These are phyloP conservation scores for Tryphoninae sp. DNA, from an alignment of 2,888 invertebrate species.

Conservation along the genomic window DNA sequence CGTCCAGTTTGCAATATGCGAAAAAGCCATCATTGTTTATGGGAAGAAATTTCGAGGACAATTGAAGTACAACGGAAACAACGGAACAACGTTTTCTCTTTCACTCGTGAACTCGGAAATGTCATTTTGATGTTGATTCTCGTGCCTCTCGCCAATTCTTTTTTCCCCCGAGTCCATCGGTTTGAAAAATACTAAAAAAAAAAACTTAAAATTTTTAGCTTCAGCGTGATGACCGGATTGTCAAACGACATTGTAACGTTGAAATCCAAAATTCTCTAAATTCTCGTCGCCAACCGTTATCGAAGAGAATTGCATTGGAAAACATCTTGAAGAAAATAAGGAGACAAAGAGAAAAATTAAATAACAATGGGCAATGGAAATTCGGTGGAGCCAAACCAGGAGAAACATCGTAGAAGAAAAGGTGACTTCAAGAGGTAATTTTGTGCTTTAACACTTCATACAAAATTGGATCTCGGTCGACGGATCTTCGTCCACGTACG, in stretches of 20 bases:
- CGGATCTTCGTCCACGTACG: constrained; percentile 55
- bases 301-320: not conserved
- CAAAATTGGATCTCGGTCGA: constrained; percentile 41
- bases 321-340: not conserved
- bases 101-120: constrained; percentile 47
- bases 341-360: not conserved
- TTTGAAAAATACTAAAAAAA: constrained; percentile 41
- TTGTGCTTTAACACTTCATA: constrained; percentile 32
- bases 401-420: constrained; percentile 44
- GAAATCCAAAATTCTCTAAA: not conserved
- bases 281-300: not conserved
- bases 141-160: constrained; percentile 50
- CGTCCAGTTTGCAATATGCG: not conserved
- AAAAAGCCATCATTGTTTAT: not conserved
- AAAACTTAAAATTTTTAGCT: constrained; percentile 49
- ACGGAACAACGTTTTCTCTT: constrained; percentile 31
- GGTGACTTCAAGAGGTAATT: constrained; percentile 59
- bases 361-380: constrained; percentile 59
- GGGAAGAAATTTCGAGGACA: not conserved
- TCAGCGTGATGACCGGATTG: constrained; percentile 17
- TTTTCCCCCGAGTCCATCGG: constrained; percentile 15
- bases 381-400: constrained; percentile 46
- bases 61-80: constrained; percentile 37
- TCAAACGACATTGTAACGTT: not conserved
- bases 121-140: constrained; percentile 61